Base-by-base conservation (phyloP, 2,113 vertebrate genomes). In the Lepisosteus oculatus region DNA sequence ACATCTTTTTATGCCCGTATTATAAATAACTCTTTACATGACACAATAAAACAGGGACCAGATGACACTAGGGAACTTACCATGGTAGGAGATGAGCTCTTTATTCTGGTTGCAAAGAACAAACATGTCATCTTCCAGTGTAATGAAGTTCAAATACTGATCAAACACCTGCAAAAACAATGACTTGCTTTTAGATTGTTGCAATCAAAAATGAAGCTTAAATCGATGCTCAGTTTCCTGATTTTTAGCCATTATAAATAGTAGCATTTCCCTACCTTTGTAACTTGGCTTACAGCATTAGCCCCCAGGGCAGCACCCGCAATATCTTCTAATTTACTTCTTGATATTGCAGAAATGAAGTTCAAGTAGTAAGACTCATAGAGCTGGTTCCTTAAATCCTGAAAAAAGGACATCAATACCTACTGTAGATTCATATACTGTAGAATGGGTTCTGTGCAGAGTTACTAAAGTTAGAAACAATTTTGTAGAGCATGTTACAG, bases 111-210 rank as follows among this genome's bases (percentile, higher is more conserved):
- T 96, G 85, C 96, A 96, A 75, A 99, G 89, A 67, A 99, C 86
- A 71, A 99, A 98, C 96, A 99, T 98, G 85, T 99, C 97, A 83
- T 99, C 95, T 84, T 99, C 97, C 85, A 99, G 92, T 69, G 96
- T 99, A 91, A 99, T 99, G 84, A 99, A 99, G 92, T 99, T 98
- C 80, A 99, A 91, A 89, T 99, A 99, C 41, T 99, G 97, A 88
- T 99, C 97, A 77, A 97, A 98, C 76, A 99, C 97, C 97, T 99
- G 85, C 51, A 80, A 74, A 78, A 74, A 59, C n/a, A 69, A 62
- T 55, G 68, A 15, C 13, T 6, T 2, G 12, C n/a, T 8, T 15
- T 59, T n/a, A n/a, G 3, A n/a, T n/a, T 59, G 2, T 59, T 8
- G 9, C n/a, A 4, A 15, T 6, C 14, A 3, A 8, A 59, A 59